Base-by-base conservation (phyloP, 2,797 vertebrate genomes). In the Leptoclinus maculatus region DNA sequence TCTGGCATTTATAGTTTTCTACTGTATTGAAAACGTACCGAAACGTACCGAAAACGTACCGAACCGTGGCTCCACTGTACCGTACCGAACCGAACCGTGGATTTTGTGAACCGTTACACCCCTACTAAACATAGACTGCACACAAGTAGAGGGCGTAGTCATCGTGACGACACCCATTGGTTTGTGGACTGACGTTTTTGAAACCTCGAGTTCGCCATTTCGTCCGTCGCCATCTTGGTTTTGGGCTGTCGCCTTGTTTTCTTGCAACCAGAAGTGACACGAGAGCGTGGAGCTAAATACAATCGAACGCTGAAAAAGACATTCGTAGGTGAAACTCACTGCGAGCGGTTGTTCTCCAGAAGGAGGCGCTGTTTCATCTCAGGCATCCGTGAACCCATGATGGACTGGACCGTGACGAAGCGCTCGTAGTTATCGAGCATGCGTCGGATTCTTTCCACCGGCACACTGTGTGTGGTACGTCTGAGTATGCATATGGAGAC, bases 381-480 rank as follows among this genome's bases (percentile, higher is more conserved):
- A 51, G 96, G 94, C 70, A 92, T 83, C 41, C 94, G 91, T 85
- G 98, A 97, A 81, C 92, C 89, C 95, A 99, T 93, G 74, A 99
- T 93, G 58, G 95, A 94, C 51, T 95, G 93, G 79, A 99, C 93
- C 7, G 96, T 95, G 84, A 98, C 95, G 57, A 93, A 96, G 76
- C 88, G 96, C 38, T 99, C 97, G 71, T 96, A 98, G 7, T 92
- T 90, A 23, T 96, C 95, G 76, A 99, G 93, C 96, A 99, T 99
- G 83, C 93, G 95, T 75, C 92, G 91, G 73, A 99, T 97, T 85
- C 89, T 97, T 87, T 99, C 98, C 91, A 94, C 95, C n/a, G 95
- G 94, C n/a, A 99, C 93, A 8, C 95, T 92, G 71, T 99, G 98
- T 88, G 94, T 89, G 68, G 96, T 96, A 67, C 97, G 96, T 86